Conservation (phyloP, 2,113 vertebrate species). For the Falco punctatus region DNA sequence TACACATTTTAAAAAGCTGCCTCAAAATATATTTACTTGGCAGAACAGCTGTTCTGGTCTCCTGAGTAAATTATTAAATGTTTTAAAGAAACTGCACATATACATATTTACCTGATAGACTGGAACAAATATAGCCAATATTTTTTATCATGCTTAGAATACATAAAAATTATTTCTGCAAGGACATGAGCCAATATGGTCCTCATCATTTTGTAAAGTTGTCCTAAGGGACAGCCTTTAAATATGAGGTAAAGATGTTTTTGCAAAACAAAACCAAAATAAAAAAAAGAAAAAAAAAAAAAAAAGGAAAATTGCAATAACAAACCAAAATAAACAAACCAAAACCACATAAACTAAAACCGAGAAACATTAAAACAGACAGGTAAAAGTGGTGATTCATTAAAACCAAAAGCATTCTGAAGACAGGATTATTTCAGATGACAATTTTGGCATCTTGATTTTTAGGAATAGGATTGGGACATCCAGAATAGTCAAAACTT, state of each 20-base stretch:
- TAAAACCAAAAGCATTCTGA: neutral
- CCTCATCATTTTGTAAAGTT: neutral
- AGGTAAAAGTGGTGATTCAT: neutral
- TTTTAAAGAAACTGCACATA: conserved; percentile 56
- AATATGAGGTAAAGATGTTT: neutral
- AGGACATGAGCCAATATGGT: neutral
- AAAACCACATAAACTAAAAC: neutral
- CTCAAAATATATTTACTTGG: conserved; percentile 63
- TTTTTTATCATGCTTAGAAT: conserved; percentile 54
- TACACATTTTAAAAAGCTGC: conserved; percentile 24
- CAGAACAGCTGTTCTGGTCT: conserved; percentile 68
- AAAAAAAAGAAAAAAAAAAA: too few relatives aligned
- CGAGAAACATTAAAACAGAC: fast-evolving
- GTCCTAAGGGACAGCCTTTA: neutral
- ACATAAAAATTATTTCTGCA: conserved; percentile 1
- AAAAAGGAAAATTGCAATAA: neutral
- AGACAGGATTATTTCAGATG: neutral
- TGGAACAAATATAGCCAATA: conserved; percentile 60
- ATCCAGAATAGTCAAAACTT: neutral
- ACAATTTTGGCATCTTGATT: neutral
- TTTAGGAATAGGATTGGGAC: neutral
- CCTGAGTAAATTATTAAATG: conserved; percentile 73
- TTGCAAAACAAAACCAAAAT: neutral
- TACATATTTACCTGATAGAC: conserved; percentile 69
- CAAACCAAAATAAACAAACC: too few relatives aligned